Evolutionary conservation across 2,888 invertebrate genomes (phyloP).

Genomic region (Perizoma flavofasciatum): DNA sequence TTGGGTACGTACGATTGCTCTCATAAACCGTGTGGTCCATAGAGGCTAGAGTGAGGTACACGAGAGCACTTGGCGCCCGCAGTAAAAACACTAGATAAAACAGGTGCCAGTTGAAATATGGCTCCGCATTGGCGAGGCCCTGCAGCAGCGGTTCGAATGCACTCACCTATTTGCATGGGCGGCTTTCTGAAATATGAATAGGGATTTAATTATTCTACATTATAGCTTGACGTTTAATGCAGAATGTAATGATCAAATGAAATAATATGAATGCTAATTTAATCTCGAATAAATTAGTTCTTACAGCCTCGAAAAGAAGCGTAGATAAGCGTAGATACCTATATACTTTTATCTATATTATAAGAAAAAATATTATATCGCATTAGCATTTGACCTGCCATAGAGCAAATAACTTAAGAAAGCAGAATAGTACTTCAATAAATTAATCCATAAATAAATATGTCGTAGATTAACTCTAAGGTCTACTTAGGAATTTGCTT

Average conservation of each 20-base stretch:
- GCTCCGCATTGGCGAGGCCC: slow-evolving; percentile 68
- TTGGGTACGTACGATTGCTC: slow-evolving; percentile 38
- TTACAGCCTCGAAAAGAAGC: too few species aligned
- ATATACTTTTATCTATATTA: too few species aligned
- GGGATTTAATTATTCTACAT: background rate
- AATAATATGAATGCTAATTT: too few species aligned
- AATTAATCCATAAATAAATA: slow-evolving; percentile 31
- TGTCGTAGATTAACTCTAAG: slow-evolving; percentile 31
- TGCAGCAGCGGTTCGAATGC: slow-evolving; percentile 50
- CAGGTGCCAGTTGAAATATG: slow-evolving; percentile 75
- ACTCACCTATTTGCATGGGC: slow-evolving; percentile 19
- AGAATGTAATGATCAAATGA: too few species aligned
- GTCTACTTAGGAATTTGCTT: slow-evolving; percentile 35
- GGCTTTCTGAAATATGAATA: slow-evolving; percentile 7
- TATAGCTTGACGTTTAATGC: background rate
- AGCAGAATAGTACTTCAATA: slow-evolving; percentile 32
- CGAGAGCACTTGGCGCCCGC: slow-evolving; percentile 56
- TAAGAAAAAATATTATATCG: background rate
- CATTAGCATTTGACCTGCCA: slow-evolving; percentile 1
- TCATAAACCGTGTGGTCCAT: slow-evolving; percentile 22
- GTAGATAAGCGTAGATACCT: too few species aligned
- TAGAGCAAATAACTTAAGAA: slow-evolving; percentile 22
- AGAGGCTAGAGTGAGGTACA: slow-evolving; percentile 18
- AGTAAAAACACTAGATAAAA: slow-evolving; percentile 73
- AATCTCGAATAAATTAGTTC: too few species aligned